Evolutionary conservation across 1,140 invertebrate species (phyloP).

Genomic region (Pseudachorutes palmiensis): DNA sequence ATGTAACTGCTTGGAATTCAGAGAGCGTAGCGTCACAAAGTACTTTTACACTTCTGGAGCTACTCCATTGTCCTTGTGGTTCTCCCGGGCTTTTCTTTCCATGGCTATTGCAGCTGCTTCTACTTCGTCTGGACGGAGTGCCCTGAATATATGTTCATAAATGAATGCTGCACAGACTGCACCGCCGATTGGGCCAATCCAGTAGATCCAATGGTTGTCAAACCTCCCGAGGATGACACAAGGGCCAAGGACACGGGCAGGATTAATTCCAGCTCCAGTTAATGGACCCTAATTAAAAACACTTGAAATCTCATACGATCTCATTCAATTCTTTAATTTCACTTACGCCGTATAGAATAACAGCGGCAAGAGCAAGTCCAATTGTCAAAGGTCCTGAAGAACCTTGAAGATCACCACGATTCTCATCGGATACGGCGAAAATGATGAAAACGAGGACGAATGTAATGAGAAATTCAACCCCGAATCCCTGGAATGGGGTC

Average conservation of each 20-base stretch:
- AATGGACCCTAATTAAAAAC: constrained; percentile 38
- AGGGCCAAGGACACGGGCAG: constrained; percentile 44
- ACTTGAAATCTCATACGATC: no score
- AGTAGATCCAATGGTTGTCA: constrained; percentile 61
- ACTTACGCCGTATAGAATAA: constrained; percentile 75
- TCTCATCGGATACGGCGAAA: constrained; percentile 72
- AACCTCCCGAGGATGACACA: constrained; percentile 42
- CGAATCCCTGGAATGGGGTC: constrained; percentile 58
- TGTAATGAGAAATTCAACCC: constrained; percentile 77
- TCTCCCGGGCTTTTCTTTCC: not conserved
- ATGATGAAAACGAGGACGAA: constrained; percentile 81
- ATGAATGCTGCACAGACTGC: constrained; percentile 65
- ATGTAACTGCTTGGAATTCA: not conserved
- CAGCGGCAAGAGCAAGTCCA: constrained; percentile 72
- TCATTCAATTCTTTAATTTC: constrained; percentile 18
- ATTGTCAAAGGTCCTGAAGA: constrained; percentile 81
- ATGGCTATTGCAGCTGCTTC: constrained; percentile 13
- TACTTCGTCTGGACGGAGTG: constrained; percentile 47
- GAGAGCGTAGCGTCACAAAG: not conserved
- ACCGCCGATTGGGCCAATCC: constrained; percentile 74
- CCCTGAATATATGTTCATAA: constrained; percentile 60
- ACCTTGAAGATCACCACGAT: constrained; percentile 68
- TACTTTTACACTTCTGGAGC: not conserved
- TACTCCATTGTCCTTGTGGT: not conserved
- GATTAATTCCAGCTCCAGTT: constrained; percentile 49